phyloP scores from a whole-genome alignment of 2,113 vertebrate species.

The Chrysemys picta region DNA sequence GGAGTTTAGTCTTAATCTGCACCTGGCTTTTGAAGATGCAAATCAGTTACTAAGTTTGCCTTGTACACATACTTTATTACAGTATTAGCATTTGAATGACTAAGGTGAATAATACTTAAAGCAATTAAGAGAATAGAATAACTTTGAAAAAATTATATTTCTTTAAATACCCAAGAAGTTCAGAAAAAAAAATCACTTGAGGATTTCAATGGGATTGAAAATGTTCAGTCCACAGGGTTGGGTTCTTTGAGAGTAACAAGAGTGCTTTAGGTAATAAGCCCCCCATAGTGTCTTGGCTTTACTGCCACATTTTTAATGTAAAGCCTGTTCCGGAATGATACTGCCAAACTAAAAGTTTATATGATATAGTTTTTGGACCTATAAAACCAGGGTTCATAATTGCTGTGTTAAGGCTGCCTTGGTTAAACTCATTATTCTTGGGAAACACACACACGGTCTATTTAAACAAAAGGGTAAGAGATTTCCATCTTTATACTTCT shows the following conservation, averaged over 20 bases:
- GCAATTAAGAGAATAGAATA: not conserved
- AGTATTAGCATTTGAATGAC: conserved; percentile 21
- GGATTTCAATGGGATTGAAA: not conserved
- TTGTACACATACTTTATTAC: conserved; percentile 32
- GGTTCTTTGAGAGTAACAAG: not conserved
- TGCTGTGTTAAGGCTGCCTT: not conserved
- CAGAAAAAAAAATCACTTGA: not conserved
- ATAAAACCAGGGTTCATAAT: conserved; percentile 37
- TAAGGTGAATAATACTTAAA: conserved; percentile 15
- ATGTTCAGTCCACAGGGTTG: not conserved
- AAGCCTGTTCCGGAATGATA: not conserved
- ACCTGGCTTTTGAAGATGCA: conserved; percentile 42
- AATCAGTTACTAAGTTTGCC: not conserved
- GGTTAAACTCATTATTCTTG: conserved; percentile 8
- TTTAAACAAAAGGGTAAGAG: conserved; percentile 35
- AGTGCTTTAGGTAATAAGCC: not conserved
- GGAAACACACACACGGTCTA: not conserved
- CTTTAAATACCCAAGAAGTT: not conserved
- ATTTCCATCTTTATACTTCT: conserved; percentile 42
- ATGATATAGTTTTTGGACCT: conserved; percentile 18
- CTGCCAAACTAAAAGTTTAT: conserved; percentile 20
- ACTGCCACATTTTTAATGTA: not conserved
- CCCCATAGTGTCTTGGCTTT: not conserved
- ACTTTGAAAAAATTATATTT: not conserved
- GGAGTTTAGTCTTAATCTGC: not conserved